Conservation (phyloP, 2,888 invertebrate genomes). For the Cerceris rybyensis region DNA sequence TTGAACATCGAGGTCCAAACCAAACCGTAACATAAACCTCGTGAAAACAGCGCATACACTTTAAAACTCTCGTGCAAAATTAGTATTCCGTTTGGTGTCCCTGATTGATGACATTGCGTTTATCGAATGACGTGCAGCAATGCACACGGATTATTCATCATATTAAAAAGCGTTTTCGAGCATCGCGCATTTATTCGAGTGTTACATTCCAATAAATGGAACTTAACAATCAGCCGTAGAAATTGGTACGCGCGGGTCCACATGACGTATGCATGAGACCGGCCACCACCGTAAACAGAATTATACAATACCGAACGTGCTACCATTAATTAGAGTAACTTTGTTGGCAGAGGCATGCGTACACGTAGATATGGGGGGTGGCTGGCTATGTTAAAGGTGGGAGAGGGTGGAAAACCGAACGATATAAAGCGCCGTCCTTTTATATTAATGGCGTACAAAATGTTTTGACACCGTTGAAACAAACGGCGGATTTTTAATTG, state of each 20-base stretch:
- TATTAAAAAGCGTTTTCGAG: constrained; percentile 67
- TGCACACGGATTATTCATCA: constrained; percentile 58
- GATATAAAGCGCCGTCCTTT: constrained; percentile 47
- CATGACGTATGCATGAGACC: constrained; percentile 43
- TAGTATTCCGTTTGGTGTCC: constrained; percentile 53
- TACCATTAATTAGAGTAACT: constrained; percentile 68
- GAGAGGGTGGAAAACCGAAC: background rate
- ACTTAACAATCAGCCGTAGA: constrained; percentile 69
- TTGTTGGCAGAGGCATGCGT: constrained; percentile 45
- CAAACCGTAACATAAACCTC: background rate
- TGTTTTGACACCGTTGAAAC: constrained; percentile 59
- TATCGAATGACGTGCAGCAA: constrained; percentile 49
- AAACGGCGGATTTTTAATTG: constrained; percentile 62
- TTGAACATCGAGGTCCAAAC: background rate
- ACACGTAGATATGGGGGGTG: constrained; percentile 1
- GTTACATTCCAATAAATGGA: constrained; percentile 71
- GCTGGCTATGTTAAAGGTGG: no score
- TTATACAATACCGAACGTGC: constrained; percentile 67
- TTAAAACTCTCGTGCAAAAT: constrained; percentile 50
- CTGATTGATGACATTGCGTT: constrained; percentile 62
- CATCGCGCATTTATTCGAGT: constrained; percentile 54
- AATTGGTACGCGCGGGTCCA: constrained; percentile 50
- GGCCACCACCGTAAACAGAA: constrained; percentile 62
- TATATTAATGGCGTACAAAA: constrained; percentile 62
- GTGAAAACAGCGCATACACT: constrained; percentile 14